Conservation (phyloP, 2,113 vertebrate species). For the Phoenicopterus ruber region DNA sequence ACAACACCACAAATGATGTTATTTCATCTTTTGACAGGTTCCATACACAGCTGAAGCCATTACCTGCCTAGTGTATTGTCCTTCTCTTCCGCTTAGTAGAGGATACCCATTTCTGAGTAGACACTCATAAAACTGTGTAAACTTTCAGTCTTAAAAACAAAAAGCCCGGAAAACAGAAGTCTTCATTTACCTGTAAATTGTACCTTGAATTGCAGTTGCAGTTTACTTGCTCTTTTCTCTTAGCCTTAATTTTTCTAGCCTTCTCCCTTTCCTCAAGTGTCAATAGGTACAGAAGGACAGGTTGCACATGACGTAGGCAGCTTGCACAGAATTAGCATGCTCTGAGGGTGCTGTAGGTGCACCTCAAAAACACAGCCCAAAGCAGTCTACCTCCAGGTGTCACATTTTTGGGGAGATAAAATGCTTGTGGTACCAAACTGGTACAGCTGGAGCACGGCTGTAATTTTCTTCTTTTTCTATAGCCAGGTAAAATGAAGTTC, state of each 20-base stretch:
- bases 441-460: not conserved
- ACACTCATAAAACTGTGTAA: not conserved
- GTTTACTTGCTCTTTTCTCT: not conserved
- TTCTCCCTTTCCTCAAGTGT: not conserved
- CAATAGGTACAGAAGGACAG: not conserved
- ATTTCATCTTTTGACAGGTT: not conserved
- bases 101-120: not conserved
- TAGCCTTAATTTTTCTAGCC: not conserved
- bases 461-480: not conserved
- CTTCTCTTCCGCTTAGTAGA: not conserved
- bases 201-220: not conserved
- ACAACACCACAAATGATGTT: not conserved
- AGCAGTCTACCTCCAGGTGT: not conserved
- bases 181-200: not conserved
- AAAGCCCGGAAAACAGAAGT: not conserved
- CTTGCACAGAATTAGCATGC: not conserved
- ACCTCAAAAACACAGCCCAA: not conserved
- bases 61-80: fast-evolving
- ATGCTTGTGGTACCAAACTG: not conserved
- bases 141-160: not conserved
- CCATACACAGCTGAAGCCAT: not conserved
- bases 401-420: not conserved
- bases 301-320: too few species aligned
- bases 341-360: not conserved
- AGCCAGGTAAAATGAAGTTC: not conserved